Conservation (phyloP, 2,888 invertebrate genomes). For the Melanargia galathea region DNA sequence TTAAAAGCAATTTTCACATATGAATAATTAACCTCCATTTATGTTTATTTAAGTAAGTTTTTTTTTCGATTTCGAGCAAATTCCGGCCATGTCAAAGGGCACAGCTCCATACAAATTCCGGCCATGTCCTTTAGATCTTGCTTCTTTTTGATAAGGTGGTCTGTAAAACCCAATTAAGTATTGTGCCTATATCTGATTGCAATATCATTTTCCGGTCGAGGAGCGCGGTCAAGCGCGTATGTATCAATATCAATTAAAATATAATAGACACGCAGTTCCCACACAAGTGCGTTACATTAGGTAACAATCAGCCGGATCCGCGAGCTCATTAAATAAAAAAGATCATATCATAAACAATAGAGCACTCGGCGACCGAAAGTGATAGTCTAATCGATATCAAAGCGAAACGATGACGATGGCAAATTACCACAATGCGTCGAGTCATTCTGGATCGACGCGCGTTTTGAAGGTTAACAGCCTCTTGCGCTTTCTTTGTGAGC, state of each 20-base stretch:
- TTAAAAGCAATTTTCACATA: no score
- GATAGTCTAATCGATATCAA: conserved; percentile 75
- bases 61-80: no score
- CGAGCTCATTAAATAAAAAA: conserved; percentile 73
- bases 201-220: background rate
- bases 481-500: conserved; percentile 16
- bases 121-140: no score
- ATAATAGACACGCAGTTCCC: conserved; percentile 56
- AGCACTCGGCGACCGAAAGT: conserved; percentile 75
- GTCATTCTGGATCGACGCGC: conserved; percentile 51
- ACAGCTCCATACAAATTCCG: no score
- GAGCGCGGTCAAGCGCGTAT: no score
- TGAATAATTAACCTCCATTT: no score
- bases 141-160: no score
- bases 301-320: conserved; percentile 76
- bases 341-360: conserved; percentile 76
- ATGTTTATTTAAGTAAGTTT: no score
- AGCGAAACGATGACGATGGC: conserved; percentile 62
- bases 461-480: conserved; percentile 29
- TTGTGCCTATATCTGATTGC: background rate
- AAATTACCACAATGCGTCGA: conserved; percentile 55
- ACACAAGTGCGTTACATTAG: conserved; percentile 75
- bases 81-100: no score
- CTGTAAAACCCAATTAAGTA: no score
- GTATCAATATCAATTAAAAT: background rate